Evolutionary conservation across 2,888 invertebrate species (phyloP).

Genomic region (Frankliniella intonsa): DNA sequence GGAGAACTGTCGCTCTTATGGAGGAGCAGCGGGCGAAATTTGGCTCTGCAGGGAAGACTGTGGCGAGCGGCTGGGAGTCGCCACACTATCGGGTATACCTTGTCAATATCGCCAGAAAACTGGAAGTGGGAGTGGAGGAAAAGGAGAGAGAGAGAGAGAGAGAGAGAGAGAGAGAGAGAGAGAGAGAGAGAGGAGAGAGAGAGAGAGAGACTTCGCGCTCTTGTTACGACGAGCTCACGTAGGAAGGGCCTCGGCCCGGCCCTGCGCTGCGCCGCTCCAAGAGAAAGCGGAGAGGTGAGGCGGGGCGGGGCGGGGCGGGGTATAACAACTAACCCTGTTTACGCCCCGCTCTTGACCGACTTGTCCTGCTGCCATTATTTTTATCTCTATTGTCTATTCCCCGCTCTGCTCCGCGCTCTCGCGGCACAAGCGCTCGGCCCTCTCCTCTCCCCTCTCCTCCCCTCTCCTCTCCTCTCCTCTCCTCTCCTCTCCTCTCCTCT

Average conservation of each 20-base stretch:
- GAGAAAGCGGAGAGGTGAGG: neutral
- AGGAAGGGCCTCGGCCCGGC: too few species aligned
- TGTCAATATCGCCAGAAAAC: neutral
- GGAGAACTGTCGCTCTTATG: too few species aligned
- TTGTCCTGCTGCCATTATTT: neutral
- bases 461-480: too few species aligned
- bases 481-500: too few species aligned
- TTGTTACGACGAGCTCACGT: too few species aligned
- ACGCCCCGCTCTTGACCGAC: neutral
- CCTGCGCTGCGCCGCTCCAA: too few species aligned
- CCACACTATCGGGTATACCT: neutral
- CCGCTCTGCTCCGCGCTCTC: too few species aligned
- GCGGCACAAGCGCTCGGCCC: too few species aligned
- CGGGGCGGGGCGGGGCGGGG: neutral
- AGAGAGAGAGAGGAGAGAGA: neutral
- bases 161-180: neutral
- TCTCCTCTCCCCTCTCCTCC: too few species aligned
- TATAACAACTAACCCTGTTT: conserved; percentile 17
- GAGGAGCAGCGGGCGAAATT: too few species aligned
- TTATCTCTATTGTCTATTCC: neutral
- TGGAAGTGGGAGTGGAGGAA: neutral
- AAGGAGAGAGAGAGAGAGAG: neutral
- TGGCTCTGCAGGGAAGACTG: too few species aligned
- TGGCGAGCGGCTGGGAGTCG: neutral
- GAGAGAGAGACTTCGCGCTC: too few species aligned